These are phyloP conservation scores for Lordiphosa mommai DNA, from an alignment of 1,140 invertebrate genomes.

Conservation along the genomic window DNA sequence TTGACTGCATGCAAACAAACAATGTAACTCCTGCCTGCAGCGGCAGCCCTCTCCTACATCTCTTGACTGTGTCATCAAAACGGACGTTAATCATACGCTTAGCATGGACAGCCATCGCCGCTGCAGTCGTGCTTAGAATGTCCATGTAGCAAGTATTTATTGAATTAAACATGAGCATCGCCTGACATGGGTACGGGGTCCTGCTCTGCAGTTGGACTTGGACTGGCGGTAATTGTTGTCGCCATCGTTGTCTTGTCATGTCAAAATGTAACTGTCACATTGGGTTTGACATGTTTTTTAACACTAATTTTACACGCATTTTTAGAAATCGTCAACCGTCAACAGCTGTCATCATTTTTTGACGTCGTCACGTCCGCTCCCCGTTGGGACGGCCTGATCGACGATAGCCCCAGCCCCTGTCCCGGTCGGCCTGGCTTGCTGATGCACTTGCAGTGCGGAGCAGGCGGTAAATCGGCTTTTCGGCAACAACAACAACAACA, in stretches of 20 bases:
- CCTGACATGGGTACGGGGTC: slow-evolving; percentile 15
- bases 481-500: slow-evolving; percentile 7
- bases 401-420: slow-evolving; percentile 46
- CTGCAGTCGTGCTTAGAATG: slow-evolving; percentile 52
- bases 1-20: slow-evolving; percentile 70
- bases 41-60: slow-evolving; percentile 12
- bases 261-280: slow-evolving; percentile 74
- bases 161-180: slow-evolving; percentile 53
- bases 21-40: slow-evolving; percentile 43
- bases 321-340: slow-evolving; percentile 78
- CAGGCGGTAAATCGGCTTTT: slow-evolving; percentile 50
- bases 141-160: slow-evolving; percentile 50
- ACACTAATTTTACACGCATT: slow-evolving; percentile 78
- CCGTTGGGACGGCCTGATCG: slow-evolving; percentile 48
- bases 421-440: slow-evolving; percentile 3
- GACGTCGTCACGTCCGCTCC: slow-evolving; percentile 65
- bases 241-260: slow-evolving; percentile 47
- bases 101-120: slow-evolving; percentile 66
- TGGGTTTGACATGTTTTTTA: slow-evolving; percentile 76
- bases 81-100: slow-evolving; percentile 76
- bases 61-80: slow-evolving; percentile 67
- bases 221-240: slow-evolving; percentile 51
- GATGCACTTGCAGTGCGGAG: slow-evolving; percentile 41
- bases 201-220: slow-evolving; percentile 10
- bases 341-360: slow-evolving; percentile 71